Conservation (phyloP, 2,888 invertebrate species). For the Ephialtes manifestator region DNA sequence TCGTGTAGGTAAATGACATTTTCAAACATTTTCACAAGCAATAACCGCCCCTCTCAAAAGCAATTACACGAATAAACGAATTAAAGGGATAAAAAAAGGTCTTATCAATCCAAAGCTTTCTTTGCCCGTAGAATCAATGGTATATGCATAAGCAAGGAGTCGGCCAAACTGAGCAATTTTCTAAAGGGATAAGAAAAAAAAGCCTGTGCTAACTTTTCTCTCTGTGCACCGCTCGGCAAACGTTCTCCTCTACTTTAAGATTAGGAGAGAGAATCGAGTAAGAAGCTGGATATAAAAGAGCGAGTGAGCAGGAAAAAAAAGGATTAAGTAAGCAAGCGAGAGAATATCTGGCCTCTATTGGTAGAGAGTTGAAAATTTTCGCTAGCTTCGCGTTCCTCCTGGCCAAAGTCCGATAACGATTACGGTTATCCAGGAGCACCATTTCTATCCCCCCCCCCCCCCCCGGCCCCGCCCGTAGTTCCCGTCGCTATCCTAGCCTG, state of each 20-base stretch:
- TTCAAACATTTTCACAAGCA: not conserved
- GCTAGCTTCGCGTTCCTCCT: constrained; percentile 58
- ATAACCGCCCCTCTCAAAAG: not conserved
- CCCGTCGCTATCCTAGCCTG: constrained; percentile 38
- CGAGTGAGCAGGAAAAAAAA: constrained; percentile 39
- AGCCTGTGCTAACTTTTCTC: constrained; percentile 48
- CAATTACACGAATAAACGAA: not conserved
- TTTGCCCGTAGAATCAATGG: constrained; percentile 13
- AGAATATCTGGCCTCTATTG: constrained; percentile 41
- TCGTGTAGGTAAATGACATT: not conserved
- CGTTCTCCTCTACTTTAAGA: constrained; percentile 36
- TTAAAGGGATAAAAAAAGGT: not conserved
- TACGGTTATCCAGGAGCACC: constrained; percentile 47
- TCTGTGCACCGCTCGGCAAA: constrained; percentile 42
- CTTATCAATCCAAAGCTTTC: constrained; percentile 35
- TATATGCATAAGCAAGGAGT: constrained; percentile 27
- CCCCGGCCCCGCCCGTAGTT: too few relatives aligned
- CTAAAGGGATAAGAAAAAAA: constrained; percentile 23
- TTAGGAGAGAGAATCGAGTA: constrained; percentile 41
- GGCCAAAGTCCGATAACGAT: constrained; percentile 68
- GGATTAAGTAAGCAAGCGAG: constrained; percentile 60
- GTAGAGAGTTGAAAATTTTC: constrained; percentile 49
- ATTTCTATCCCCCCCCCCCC: constrained; percentile 1
- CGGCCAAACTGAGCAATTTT: constrained; percentile 45
- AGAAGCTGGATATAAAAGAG: constrained; percentile 36